Evolutionary conservation across 2,113 vertebrate species (phyloP), one percentile per base, ranked within the genome.

Genomic region (Melanotaenia duboulayi): DNA sequence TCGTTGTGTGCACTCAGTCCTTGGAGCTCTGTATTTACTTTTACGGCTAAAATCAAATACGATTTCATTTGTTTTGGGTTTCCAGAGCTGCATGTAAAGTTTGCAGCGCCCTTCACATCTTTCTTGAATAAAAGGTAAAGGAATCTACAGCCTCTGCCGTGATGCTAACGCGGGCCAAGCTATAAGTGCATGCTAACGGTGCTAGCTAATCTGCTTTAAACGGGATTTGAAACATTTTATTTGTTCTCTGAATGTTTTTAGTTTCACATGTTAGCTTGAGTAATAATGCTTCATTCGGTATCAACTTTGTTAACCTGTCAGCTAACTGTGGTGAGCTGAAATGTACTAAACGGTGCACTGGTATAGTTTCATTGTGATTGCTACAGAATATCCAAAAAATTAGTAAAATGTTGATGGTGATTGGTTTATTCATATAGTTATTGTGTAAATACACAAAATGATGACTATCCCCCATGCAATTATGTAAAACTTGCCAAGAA

Each of bases 71-170:
- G 10, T 7, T 17, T 6, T 14, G 9, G 0, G 40, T 2, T 39
- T 11, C 5, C 4, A 1, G 12, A 1, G 11, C 16, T 12, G 58
- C 23, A 0, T 11, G 20, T 19, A 7, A 17, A n/a, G 59, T 20
- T 60, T 46, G 4, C 2, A 49, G 2, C 1, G 50, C 63, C 23
- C 59, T 39, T 9, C 35, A 11, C 5, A 2, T 17, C 68, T 83
- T 67, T 25, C 12, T 19, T 59, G 3, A 42, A 58, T 62, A 59
- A 49, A 74, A 90, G 89, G 91, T 90, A 88, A 63, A 49, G 35
- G 51, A 0, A 5, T 7, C 55, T 59, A 71, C 50, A 1, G 7
- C n/a, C 14, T 48, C 4, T 40, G n/a, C 42, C 16, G 2, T 35
- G 20, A 40, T 64, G 80, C 83, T 77, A 87, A 71, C 69, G 49